These are phyloP conservation scores for Syngnathoides biaculeatus DNA, from an alignment of 2,113 vertebrate genomes.

Conservation along the genomic window DNA sequence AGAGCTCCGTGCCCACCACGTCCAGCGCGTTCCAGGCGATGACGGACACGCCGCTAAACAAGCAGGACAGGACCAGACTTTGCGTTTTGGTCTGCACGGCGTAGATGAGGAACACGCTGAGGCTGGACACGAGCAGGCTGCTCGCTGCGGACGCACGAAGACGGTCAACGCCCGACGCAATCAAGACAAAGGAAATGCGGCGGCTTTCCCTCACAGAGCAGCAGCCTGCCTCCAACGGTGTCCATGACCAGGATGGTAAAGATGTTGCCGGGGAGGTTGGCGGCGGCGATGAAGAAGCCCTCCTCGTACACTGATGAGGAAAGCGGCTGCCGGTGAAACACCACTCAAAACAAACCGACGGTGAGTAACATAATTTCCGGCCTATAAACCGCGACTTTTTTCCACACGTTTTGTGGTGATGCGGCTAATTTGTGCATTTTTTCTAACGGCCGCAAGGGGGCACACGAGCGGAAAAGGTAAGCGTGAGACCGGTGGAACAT, in stretches of 20 bases:
- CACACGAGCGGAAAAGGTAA: no score
- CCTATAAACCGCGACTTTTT: no score
- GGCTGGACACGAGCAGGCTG: constrained; percentile 69
- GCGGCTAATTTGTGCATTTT: no score
- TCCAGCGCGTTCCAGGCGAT: constrained; percentile 76
- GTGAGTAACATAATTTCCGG: no score
- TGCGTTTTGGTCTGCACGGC: constrained; percentile 68
- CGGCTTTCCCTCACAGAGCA: constrained; percentile 64
- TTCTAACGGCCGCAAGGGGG: no score
- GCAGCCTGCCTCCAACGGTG: constrained; percentile 59
- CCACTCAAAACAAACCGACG: no score
- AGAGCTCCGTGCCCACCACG: constrained; percentile 72
- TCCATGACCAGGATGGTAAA: constrained; percentile 75
- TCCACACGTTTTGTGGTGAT: no score
- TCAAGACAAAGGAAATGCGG: not conserved
- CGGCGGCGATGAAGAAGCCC: constrained; percentile 65
- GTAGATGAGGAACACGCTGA: constrained; percentile 73
- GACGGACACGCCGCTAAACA: constrained; percentile 75
- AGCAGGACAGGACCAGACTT: constrained; percentile 67
- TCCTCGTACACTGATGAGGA: constrained; percentile 70
- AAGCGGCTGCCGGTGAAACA: not conserved
- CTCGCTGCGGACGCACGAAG: constrained; percentile 40
- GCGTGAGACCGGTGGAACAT: no score
- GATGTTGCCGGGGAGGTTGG: constrained; percentile 76
- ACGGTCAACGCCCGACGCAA: not conserved